A percentile compares a stretch with the other conserved stretches of the same genome.
phyloP scores from a whole-genome alignment of 2,113 vertebrate genomes.

The Oriolus oriolus region DNA sequence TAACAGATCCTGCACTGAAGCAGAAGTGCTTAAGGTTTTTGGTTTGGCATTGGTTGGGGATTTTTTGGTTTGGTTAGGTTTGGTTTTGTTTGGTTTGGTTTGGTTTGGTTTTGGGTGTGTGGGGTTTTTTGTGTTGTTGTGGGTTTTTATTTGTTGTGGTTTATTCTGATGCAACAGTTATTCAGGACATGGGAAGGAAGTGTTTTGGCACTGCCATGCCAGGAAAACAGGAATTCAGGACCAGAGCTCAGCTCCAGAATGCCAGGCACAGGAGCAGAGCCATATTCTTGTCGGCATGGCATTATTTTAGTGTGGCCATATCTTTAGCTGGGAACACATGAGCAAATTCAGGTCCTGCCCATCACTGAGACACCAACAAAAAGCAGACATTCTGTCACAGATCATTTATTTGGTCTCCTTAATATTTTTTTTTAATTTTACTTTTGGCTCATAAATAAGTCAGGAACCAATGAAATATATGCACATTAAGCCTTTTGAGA shows the following conservation, averaged over 20 bases:
- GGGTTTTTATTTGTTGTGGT: accelerated
- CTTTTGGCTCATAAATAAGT: background rate
- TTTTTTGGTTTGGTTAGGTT: no score
- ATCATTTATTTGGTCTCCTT: background rate
- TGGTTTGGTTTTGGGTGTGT: background rate
- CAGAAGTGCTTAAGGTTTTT: background rate
- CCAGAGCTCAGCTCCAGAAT: background rate
- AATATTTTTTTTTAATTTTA: background rate
- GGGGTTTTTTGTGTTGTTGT: background rate
- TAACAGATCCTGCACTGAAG: background rate
- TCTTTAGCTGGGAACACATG: background rate
- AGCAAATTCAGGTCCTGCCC: background rate
- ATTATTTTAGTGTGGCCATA: background rate
- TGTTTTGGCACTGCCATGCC: background rate
- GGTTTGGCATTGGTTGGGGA: background rate
- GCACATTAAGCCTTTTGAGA: background rate
- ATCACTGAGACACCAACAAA: background rate
- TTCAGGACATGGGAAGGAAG: background rate
- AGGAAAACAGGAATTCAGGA: background rate
- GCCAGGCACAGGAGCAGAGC: background rate
- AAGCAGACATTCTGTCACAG: background rate
- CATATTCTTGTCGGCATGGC: background rate
- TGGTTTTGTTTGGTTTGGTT: no score
- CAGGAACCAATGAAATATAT: background rate
- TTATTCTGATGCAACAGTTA: background rate